Conservation (phyloP, 1,140 invertebrate species). For the Uloborus diversus region DNA sequence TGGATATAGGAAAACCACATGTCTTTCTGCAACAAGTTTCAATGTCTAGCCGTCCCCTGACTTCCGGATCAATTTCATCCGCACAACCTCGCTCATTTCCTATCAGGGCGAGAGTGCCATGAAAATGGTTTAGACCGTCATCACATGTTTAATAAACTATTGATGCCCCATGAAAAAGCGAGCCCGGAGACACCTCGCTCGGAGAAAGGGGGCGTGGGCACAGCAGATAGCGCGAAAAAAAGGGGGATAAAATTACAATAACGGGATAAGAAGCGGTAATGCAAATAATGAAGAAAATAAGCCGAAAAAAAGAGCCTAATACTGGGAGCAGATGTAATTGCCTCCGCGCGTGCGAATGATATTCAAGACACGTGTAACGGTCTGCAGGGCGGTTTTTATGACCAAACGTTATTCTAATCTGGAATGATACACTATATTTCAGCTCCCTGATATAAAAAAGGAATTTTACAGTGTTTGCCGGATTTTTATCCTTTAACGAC, state of each 20-base stretch:
- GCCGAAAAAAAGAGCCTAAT: slow-evolving; percentile 5
- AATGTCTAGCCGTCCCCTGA: slow-evolving; percentile 1
- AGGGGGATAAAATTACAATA: background rate
- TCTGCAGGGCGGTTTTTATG: slow-evolving; percentile 40
- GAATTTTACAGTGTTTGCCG: slow-evolving; percentile 49
- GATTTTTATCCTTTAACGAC: slow-evolving; percentile 29
- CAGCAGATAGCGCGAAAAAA: slow-evolving; percentile 28
- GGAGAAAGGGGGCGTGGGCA: slow-evolving; percentile 25
- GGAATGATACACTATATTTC: slow-evolving; percentile 49
- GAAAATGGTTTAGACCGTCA: slow-evolving; percentile 50
- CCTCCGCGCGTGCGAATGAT: slow-evolving; percentile 24
- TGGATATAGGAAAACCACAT: too few species aligned
- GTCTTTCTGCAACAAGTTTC: too few species aligned
- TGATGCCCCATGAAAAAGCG: slow-evolving; percentile 12
- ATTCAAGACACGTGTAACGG: slow-evolving; percentile 53
- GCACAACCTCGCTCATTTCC: slow-evolving; percentile 16
- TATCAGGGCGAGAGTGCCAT: slow-evolving; percentile 38
- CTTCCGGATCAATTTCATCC: background rate
- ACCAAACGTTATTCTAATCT: slow-evolving; percentile 33
- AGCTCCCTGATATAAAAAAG: slow-evolving; percentile 30
- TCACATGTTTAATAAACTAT: slow-evolving; percentile 55
- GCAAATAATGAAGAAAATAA: background rate
- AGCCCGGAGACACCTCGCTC: background rate
- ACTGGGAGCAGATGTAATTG: slow-evolving; percentile 50
- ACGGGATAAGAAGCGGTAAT: background rate